Base-by-base conservation (phyloP, 2,113 vertebrate genomes). In the Poecilia latipinna region DNA sequence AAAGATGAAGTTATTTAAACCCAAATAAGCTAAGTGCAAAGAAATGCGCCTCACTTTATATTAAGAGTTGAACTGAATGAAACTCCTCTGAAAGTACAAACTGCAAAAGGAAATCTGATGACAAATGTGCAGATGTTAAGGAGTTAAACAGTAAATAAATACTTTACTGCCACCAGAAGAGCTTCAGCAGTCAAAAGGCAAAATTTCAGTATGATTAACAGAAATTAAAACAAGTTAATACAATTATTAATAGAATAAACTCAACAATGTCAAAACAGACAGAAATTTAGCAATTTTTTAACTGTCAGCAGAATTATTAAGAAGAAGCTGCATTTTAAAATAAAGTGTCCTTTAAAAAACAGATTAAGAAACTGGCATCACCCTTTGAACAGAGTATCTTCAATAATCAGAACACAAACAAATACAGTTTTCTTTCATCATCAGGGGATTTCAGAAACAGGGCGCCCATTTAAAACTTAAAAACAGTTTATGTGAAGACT, bases 301-400 rank as follows among this genome's bases (percentile, higher is more conserved):
- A 0, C 70, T 26, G 66, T 72, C 78, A 77, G 61, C 82, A 44
- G 61, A 82, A 79, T 75, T 31, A 66, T 63, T 0, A 81, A 68
- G 6, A 61, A 75, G 70, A 64, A 73, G 24, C 35, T 69, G 68
- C 61, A 33, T 64, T 68, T 65, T 37, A 13, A 82, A 71, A 80
- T 64, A 77, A 75, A 79, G 42, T 4, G 3, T 81, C 44, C 68
- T 76, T 37, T 71, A 80, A 63, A 72, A 7, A 67, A 42, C 72
- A 72, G 13, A 57, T 32, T 65, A 79, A 77, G 4, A 77, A 80
- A 75, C 84, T 86, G 86, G 88, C 88, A 79, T 87, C 70, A 85
- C 86, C 86, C 90, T 90, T 90, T 88, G 87, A 89, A 92, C 89
- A 90, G 89, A 92, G 89, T 83, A 68, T 83, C 80, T 80, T 76